A percentile compares a stretch with the other conserved stretches of the same genome.
These are phyloP conservation scores for Chymomyza fuscimana DNA, from an alignment of 2,888 invertebrate species.

Conservation along the genomic window DNA sequence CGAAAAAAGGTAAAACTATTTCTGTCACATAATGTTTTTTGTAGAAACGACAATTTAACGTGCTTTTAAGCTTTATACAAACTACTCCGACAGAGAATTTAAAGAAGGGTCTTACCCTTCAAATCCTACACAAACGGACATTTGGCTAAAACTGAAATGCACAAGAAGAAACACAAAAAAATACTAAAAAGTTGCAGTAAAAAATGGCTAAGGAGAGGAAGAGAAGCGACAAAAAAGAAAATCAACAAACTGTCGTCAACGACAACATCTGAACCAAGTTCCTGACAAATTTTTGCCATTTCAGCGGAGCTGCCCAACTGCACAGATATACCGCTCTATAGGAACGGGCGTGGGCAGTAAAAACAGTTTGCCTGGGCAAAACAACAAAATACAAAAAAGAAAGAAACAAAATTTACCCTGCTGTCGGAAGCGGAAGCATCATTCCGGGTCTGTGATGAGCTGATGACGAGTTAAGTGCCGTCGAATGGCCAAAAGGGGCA, in stretches of 20 bases:
- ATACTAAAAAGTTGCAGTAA: constrained; percentile 16
- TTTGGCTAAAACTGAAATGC: too few species aligned
- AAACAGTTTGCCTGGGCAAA: constrained; percentile 19
- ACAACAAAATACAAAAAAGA: constrained; percentile 15
- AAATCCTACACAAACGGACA: neutral
- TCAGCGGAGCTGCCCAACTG: constrained; percentile 42
- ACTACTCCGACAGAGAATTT: neutral
- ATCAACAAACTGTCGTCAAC: constrained; percentile 49
- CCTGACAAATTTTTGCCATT: constrained; percentile 62
- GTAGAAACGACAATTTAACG: too few species aligned
- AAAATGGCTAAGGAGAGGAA: constrained; percentile 15
- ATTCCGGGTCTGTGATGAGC: constrained; percentile 33
- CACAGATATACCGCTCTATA: constrained; percentile 21
- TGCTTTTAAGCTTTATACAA: too few species aligned
- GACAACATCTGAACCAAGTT: constrained; percentile 43
- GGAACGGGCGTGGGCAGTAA: constrained; percentile 22
- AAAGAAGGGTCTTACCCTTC: neutral
- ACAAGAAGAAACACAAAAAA: neutral
- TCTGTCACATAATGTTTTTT: too few species aligned
- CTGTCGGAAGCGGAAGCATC: constrained; percentile 67
- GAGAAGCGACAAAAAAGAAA: constrained; percentile 29
- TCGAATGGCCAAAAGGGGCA: constrained; percentile 20
- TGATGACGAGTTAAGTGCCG: constrained; percentile 32
- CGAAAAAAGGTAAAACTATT: too few species aligned
- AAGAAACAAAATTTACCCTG: constrained; percentile 31